Base-by-base conservation (phyloP, 2,113 vertebrate genomes). In the Caretta caretta region DNA sequence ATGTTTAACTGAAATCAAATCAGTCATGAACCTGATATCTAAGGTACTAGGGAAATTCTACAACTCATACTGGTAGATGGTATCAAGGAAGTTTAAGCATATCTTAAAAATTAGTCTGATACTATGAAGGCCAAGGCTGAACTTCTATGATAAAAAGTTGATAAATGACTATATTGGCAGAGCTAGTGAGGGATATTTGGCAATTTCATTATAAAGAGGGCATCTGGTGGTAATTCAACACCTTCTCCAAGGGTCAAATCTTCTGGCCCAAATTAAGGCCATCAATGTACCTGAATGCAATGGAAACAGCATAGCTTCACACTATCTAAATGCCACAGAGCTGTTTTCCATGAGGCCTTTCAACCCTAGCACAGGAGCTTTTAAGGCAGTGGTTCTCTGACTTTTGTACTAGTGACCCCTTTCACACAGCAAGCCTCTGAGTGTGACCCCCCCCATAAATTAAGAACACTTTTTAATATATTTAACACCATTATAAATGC, bases 31-130 rank as follows among this genome's bases (percentile, higher is more conserved):
- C 17, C 16, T 46, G 19, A 17, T 10, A 10, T 62, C 78, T 59
- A 80, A 82, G 38, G n/a, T 51, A 25, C 19, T 35, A 5, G 10
- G 48, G 1, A 56, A 24, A 38, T 8, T 0, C 0, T 0, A 2
- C 0, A 54, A 78, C 2, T 62, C 29, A 86, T 80, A 20, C 22
- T 57, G n/a, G 1, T 22, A 76, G 22, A 17, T 48, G 29, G 17
- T 8, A 93, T 76, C 3, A 57, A 42, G 6, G 59, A 93, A 83
- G 35, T 72, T 79, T 79, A 48, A 2, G 2, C 25, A 78, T 87
- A 7, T 79, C 87, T 88, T 48, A 84, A 4, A 35, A 10, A 4
- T 0, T 56, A 0, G 0, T 6, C 50, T 57, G 24, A 29, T 69
- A 27, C 31, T 54, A 91, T 8, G 1, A 17, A 91, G 69, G 14